Base-by-base conservation (phyloP, 2,888 invertebrate species). In the Pseudoips prasinana region DNA sequence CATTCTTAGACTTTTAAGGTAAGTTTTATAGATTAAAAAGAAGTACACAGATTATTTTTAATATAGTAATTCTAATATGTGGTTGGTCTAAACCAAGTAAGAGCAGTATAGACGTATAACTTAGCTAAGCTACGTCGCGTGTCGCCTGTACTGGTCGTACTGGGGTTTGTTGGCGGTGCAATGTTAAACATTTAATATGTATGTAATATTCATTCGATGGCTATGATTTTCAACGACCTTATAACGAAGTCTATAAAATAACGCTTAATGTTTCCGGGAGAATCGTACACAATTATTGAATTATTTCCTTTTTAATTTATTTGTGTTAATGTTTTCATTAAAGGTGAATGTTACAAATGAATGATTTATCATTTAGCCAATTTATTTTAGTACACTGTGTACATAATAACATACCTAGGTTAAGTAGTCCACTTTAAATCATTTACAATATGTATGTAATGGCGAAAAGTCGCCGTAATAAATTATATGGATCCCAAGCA, bases 331-430 rank as follows among this genome's bases (percentile, higher is more conserved):
- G 18, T 56, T 51, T 45, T 46, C 67, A 67, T 68, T 72, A 68
- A 73, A 75, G 70, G 71, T 81, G 72, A 73, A 80, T 73, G 69
- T 74, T 72, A 64, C 66, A 73, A 73, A 77, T 80, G 68, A 69
- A 65, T 76, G 74, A 58, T 68, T 64, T 63, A 62, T 72, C 63
- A 62, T 74, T 76, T 80, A 80, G 81, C 64, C 55, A 74, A 74
- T 76, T 58, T 71, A 67, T 70, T 64, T 64, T 70, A 64, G 71
- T 76, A 68, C 70, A 70, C 69, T 68, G 39, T 83, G 81, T 84
- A 80, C 67, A 82, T 82, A 78, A 61, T 64, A 63, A 70, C 55
- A 57, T 72, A 63, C 46, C 33, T 67, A 64, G 60, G 64, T 55
- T 81, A 81, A 79, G 80, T 82, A 79, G 79, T 64, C 56, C 67